Evolutionary conservation across 2,113 vertebrate genomes (phyloP), one percentile per base, ranked within the genome.

Genomic region (Silurus glanis): DNA sequence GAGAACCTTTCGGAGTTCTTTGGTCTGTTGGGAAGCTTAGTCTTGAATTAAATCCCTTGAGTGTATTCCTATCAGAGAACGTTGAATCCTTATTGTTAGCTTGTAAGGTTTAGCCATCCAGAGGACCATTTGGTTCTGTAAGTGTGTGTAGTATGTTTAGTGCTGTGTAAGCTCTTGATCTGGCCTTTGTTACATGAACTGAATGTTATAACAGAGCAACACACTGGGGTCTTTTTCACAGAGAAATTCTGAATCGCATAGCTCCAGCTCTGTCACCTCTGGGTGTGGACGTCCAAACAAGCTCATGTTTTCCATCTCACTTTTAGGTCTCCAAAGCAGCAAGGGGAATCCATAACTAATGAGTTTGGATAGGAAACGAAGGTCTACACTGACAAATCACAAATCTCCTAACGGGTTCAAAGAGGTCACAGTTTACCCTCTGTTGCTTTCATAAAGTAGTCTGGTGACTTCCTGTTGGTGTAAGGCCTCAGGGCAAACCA

Each of bases 311-410:
- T 23, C 51, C 64, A 64, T n/a, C 85, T 80, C 16, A 45, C 55
- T 80, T 55, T 51, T 45, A 83, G 69, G 37, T 80, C 7, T 2
- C 25, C 25, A 2, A 91, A 91, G 92, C 92, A 95, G 37, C 92
- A 93, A 93, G 93, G 93, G 94, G 94, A 94, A 94, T 91, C 66
- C 6, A 93, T 94, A 94, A 95, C 93, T 94, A 94, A 96, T 69
- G 58, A 89, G 88, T 86, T 67, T 66, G 16, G 6, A 45, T 71
- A 56, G 53, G 19, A 59, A n/a, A 79, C 25, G 25, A 82, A 78
- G 76, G 83, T 61, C 55, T 59, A 74, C 37, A 47, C 74, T 72
- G 71, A 75, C 81, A 72, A 83, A 55, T 17, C 61, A 91, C 93
- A 93, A 94, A 94, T 93, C 93, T 56, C 21, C 88, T 90, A 89